Percentiles rank a stretch among this genome's conserved stretches.
Evolutionary conservation across 2,888 invertebrate genomes (phyloP).

Genomic region (Oscheius onirici): DNA sequence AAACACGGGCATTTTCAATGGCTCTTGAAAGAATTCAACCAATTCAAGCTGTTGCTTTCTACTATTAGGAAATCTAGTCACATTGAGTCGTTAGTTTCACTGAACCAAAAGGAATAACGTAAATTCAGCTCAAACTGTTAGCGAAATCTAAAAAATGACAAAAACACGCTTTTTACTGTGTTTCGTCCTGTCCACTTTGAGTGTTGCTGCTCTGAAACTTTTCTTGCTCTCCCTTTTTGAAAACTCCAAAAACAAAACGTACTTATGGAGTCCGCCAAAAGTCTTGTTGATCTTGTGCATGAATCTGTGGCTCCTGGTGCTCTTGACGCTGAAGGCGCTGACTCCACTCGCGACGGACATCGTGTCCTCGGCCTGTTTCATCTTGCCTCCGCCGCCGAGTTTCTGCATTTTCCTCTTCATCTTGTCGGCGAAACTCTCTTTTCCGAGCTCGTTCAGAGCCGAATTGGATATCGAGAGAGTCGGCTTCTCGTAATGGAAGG

Average conservation of each 20-base stretch:
- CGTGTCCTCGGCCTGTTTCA: conserved; percentile 52
- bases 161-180: too few species aligned
- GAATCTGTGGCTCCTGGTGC: conserved; percentile 37
- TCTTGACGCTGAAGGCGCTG: conserved; percentile 40
- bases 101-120: too few species aligned
- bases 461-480: conserved; percentile 57
- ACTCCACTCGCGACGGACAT: conserved; percentile 52
- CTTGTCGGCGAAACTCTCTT: conserved; percentile 41
- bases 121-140: too few species aligned
- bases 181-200: too few species aligned
- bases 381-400: conserved; percentile 43
- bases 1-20: too few species aligned
- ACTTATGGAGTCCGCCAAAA: conserved; percentile 29
- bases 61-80: too few species aligned
- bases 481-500: conserved; percentile 59
- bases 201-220: background rate
- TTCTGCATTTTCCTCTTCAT: conserved; percentile 59
- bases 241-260: background rate
- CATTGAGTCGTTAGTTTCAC: too few species aligned
- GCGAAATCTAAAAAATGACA: too few species aligned
- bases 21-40: too few species aligned
- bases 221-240: background rate
- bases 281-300: conserved; percentile 38
- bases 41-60: too few species aligned
- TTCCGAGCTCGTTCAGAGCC: conserved; percentile 54